Evolutionary conservation across 2,113 vertebrate genomes (phyloP).

Genomic region (Zonotrichia leucophrys): DNA sequence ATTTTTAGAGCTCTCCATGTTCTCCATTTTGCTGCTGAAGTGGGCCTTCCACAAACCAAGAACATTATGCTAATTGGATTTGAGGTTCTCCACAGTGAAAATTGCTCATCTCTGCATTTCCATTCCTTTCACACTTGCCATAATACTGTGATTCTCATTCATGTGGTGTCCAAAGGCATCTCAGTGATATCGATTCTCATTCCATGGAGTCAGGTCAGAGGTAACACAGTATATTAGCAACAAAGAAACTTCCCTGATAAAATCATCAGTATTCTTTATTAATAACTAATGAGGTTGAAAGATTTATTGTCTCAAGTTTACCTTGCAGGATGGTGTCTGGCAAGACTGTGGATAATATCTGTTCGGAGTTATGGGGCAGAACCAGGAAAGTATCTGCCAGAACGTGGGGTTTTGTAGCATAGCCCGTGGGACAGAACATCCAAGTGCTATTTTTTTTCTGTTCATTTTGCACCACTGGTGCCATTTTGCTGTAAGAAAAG

Average conservation of each 20-base stretch:
- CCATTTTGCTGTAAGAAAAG: not conserved
- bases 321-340: not conserved
- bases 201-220: not conserved
- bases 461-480: not conserved
- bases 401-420: not conserved
- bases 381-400: not conserved
- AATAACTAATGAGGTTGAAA: not conserved
- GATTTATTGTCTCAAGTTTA: not conserved
- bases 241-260: not conserved
- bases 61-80: not conserved
- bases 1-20: not conserved
- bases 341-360: not conserved
- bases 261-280: not conserved
- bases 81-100: not conserved
- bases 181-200: not conserved
- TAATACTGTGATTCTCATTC: not conserved
- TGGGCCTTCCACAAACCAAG: not conserved
- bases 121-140: not conserved
- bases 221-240: not conserved
- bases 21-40: not conserved
- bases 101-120: not conserved
- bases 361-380: not conserved
- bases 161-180: not conserved
- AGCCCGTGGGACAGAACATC: not conserved
- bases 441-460: not conserved